Evolutionary conservation across 2,888 invertebrate genomes (phyloP), one percentile per base, ranked within the genome.

Genomic region (Lissonota sp.): DNA sequence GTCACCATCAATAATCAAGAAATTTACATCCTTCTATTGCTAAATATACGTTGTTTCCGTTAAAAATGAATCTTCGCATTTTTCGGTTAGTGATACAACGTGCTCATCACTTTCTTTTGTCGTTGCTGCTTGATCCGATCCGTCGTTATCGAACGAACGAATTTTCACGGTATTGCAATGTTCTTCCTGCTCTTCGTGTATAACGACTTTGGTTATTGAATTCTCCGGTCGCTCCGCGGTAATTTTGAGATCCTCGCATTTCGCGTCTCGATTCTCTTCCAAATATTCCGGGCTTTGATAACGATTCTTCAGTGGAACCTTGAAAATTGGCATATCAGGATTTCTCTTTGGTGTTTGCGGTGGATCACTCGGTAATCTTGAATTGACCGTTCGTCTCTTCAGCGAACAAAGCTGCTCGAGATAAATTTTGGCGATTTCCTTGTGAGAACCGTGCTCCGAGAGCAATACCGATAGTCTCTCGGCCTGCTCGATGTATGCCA

Each of bases 401-500:
- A 91, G 62, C 0, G 71, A 40, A 26, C 92, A 93, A 46, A 96
- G 94, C 8, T 94, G 93, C 7, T 94, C 93, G 57, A 94, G 89
- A 87, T 94, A 95, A 62, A 94, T 93, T 70, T 93, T 92, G 0
- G 95, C 95, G 55, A 94, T 93, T 5, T 93, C 92, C 49, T 94
- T 94, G 58, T 94, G 94, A 3, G 93, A 93, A 10, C 94, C 93
- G 77, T 95, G 94, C 74, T 95, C 95, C 77, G 94, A 93, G 26
- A 96, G 91, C 10, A 96, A 93, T 77, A 93, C 94, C 51, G 95
- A 94, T 2, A 97, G 92, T 67, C 96, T 94, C 80, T 94, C 94
- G 0, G 96, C 95, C 87, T 97, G 97, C 79, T 95, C 94, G 51
- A 97, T 92, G 87, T 96, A 97, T 78, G 95, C 94, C 1, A 94